phyloP scores from a whole-genome alignment of 2,113 vertebrate genomes.

The Aspiorhynchus laticeps region DNA sequence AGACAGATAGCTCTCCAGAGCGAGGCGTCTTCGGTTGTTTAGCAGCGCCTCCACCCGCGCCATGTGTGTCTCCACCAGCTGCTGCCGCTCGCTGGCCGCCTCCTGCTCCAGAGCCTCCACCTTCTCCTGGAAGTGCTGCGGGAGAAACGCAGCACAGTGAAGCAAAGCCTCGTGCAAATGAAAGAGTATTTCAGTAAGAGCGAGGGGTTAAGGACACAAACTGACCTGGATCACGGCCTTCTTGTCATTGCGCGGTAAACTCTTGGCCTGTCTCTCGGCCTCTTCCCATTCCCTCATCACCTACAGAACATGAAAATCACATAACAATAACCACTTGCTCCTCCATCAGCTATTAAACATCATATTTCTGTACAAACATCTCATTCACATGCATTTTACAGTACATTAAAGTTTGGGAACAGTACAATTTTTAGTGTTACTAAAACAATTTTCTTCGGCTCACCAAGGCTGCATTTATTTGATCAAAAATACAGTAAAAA shows the following conservation, averaged over 20 bases:
- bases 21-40: slow-evolving; percentile 92
- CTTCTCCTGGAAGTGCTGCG: slow-evolving; percentile 97
- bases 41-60: slow-evolving; percentile 95
- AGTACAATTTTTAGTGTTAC: background rate
- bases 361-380: background rate
- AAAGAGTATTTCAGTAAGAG: background rate
- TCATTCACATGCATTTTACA: background rate
- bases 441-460: too few relatives aligned
- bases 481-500: background rate
- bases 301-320: slow-evolving; percentile 65
- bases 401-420: background rate
- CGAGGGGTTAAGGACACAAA: background rate
- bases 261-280: slow-evolving; percentile 94
- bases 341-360: background rate
- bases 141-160: background rate
- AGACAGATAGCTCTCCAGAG: slow-evolving; percentile 94
- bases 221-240: slow-evolving; percentile 97
- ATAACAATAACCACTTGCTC: background rate
- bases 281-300: slow-evolving; percentile 99
- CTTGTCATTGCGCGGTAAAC: slow-evolving; percentile 93
- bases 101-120: slow-evolving; percentile 96
- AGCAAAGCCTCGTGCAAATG: background rate
- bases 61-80: slow-evolving; percentile 98
- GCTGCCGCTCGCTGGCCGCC: slow-evolving; percentile 93
- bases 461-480: background rate